Base-by-base conservation (phyloP, 92 coral and sea anemone species). In the Porites rus region DNA sequence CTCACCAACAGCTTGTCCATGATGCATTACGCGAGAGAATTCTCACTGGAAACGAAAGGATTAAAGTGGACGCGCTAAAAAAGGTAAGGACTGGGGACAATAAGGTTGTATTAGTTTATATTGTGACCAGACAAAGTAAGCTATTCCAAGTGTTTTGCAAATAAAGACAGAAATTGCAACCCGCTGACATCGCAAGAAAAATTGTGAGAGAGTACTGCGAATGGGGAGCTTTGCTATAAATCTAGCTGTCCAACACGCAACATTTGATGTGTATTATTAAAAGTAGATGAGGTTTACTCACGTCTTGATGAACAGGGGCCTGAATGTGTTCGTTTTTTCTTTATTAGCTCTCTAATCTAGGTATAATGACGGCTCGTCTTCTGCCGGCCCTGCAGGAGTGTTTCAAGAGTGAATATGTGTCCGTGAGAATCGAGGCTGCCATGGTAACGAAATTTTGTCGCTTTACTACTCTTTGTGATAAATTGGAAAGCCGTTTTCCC, bases 381-480 rank as follows among this genome's bases (percentile, higher is more conserved):
- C 88, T 96, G 59, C 99, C 99, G 54, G 98, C 98, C 20, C 81
- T 96, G 51, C 72, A 92, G 81, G 86, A 91, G 18, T 96, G 99
- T 63, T 94, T 96, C 52, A 88, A 90, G 58, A 96, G 96, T 77
- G 96, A 95, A 87, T 96, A 94, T 77, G 96, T 94, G 20, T 94
- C 99, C 20, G 99, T 96, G 7, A 88, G 99, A 67, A 89, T 96
- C 58, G 99, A 96, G 75, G 99, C 96, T 19, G 96, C 98, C 6
- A 87, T 93, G 98, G 99, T 96, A 72, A 68, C 56, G 59, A 19
- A 62, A 62, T 62, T 16, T 66, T 76, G 21, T 3, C 46, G 7
- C 46, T 38, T 38, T 38, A 38, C 46, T 38, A 38, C 46, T 38
- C 5, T 38, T 38, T 38, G 46, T 38, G 46, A 38, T 38, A 38